phyloP scores from a whole-genome alignment of 2,888 invertebrate genomes.

The Ophonus ardosiacus region DNA sequence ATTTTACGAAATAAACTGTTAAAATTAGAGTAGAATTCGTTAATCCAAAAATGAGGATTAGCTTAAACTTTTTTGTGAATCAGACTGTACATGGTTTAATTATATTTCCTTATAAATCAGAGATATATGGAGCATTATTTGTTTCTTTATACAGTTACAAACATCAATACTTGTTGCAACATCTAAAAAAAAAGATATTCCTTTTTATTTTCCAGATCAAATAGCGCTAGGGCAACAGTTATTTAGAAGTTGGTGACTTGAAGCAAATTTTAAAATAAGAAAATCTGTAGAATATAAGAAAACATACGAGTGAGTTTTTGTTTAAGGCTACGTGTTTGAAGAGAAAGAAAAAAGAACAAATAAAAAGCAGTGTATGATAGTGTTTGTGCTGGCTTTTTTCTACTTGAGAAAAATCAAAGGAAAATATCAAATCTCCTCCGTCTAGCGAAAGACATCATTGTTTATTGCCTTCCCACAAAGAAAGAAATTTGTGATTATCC shows the following conservation, averaged over 20 bases:
- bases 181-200: neutral
- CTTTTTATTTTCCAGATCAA: neutral
- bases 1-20: too few species aligned
- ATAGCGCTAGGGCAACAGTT: neutral
- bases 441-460: constrained; percentile 28
- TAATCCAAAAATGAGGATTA: too few species aligned
- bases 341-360: constrained; percentile 40
- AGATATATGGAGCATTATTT: neutral
- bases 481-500: constrained; percentile 61
- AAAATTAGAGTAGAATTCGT: too few species aligned
- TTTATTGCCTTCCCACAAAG: constrained; percentile 33
- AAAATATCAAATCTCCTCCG: constrained; percentile 49
- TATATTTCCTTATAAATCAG: neutral
- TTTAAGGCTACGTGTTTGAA: constrained; percentile 35
- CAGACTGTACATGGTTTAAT: too few species aligned
- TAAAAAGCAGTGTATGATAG: constrained; percentile 44
- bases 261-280: constrained; percentile 34
- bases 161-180: neutral
- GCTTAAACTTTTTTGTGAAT: too few species aligned
- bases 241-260: neutral
- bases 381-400: constrained; percentile 47
- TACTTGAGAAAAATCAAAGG: constrained; percentile 51
- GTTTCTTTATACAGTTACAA: neutral
- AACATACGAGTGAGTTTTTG: constrained; percentile 2
- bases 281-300: constrained; percentile 7